Evolutionary conservation across 2,797 vertebrate species (phyloP), one percentile per base, ranked within the genome.

Genomic region (Microctenopoma stevenorrisi): DNA sequence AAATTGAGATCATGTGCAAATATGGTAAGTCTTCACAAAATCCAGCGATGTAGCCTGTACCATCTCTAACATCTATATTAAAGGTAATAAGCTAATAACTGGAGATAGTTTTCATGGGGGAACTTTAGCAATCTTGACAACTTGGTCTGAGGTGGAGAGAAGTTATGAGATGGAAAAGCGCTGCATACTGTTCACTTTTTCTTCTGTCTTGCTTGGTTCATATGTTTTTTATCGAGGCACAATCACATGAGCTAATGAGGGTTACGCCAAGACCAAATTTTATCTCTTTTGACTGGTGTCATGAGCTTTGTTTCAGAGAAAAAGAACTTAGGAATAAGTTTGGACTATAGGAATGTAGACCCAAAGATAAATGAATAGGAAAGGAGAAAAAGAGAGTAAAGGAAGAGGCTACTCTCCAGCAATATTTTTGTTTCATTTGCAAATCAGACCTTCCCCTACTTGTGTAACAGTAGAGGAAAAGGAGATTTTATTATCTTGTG

Each of bases 191-290:
- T 78, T 76, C 78, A 38, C 47, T 74, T 70, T 75, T 74, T 64
- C 67, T 83, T 61, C 42, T 38, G 57, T 70, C 68, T 85, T 50
- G 38, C 48, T 50, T 48, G 58, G 72, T 75, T 89, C 88, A 90
- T 91, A 85, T 92, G 88, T 83, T 91, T 92, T 90, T 85, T 83
- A 91, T 91, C 55, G 46, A 53, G 83, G 55, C 76, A 71, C 76
- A 83, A 82, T 91, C 83, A 83, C 66, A 81, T 83, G 85, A 89
- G 85, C 81, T 90, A 91, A 92, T 86, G 79, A 72, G 74, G 64
- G 61, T 58, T 51, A 55, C 67, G 87, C 78, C 84, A 91, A 89
- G 73, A 84, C 71, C 58, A 59, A 68, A 79, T 74, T n/a, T 54
- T 42, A 65, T 79, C 61, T 83, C 68, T 76, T 74, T 59, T 30